A percentile compares a stretch with the other conserved stretches of the same genome.
Conservation (phyloP, 2,113 vertebrate genomes). For the Bubo bubo region DNA sequence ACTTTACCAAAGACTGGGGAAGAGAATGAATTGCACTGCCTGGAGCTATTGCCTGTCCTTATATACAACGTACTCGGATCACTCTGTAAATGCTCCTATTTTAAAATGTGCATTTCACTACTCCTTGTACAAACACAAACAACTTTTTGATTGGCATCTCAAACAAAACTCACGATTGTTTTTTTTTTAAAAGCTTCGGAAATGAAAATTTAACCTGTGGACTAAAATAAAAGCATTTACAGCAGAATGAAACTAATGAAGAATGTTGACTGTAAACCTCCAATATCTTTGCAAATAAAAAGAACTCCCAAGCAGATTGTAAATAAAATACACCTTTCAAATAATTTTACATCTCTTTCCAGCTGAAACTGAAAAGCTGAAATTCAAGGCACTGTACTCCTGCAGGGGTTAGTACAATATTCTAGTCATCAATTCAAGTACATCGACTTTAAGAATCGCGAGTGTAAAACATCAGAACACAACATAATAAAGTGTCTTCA, state of each 20-base stretch:
- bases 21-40: neutral
- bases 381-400: conserved; percentile 91
- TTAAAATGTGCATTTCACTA: neutral
- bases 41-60: neutral
- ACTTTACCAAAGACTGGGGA: neutral
- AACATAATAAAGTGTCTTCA: conserved; percentile 70
- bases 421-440: conserved; percentile 70
- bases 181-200: neutral
- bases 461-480: conserved; percentile 40
- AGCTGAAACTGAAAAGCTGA: conserved; percentile 73
- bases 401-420: conserved; percentile 71
- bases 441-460: conserved; percentile 28
- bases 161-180: neutral
- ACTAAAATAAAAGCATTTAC: conserved; percentile 75
- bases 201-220: neutral
- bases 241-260: conserved; percentile 58
- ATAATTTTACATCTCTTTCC: conserved; percentile 75
- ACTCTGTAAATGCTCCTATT: neutral
- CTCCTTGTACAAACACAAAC: neutral
- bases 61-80: neutral
- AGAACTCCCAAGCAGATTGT: conserved; percentile 51
- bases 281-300: conserved; percentile 47
- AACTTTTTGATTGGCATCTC: neutral
- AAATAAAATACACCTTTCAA: conserved; percentile 71
- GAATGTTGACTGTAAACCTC: conserved; percentile 43